Evolutionary conservation across 1,140 invertebrate genomes (phyloP).

Genomic region (Monomorium pharaonis): DNA sequence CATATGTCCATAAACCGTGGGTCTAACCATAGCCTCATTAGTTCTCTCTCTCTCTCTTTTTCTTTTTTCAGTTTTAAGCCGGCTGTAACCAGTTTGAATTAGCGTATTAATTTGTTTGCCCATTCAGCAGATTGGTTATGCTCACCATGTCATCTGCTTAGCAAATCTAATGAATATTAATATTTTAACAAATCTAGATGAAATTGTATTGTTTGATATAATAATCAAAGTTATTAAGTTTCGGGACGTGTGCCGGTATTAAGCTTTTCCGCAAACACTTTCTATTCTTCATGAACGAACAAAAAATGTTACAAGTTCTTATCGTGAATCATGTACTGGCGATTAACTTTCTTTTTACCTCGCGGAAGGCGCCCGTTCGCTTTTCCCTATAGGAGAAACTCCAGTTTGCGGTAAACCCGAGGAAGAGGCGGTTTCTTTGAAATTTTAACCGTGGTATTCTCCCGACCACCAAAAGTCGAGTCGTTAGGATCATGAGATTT

Average conservation of each 20-base stretch:
- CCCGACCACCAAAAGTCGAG: conserved; percentile 14
- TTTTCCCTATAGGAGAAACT: not conserved
- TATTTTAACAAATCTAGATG: not conserved
- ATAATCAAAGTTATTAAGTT: not conserved
- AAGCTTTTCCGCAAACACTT: not conserved
- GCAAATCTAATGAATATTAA: not conserved
- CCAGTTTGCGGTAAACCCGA: not conserved
- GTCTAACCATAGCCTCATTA: conserved; percentile 73
- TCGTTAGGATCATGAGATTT: conserved; percentile 71
- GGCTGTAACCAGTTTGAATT: conserved; percentile 37
- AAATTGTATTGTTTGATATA: not conserved
- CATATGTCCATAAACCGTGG: conserved; percentile 70
- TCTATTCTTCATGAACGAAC: not conserved
- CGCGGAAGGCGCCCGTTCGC: not conserved
- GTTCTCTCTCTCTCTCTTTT: conserved; percentile 57
- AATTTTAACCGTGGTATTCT: conserved; percentile 58
- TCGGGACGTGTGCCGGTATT: not conserved
- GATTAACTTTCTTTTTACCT: not conserved
- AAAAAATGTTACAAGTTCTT: not conserved
- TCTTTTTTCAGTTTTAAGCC: too few species aligned
- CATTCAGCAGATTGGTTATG: conserved; percentile 38
- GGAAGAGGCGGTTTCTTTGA: conserved; percentile 65
- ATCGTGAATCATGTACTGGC: not conserved
- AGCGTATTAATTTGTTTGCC: conserved; percentile 61
- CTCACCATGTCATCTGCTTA: conserved; percentile 8